Evolutionary conservation across 1,140 invertebrate species (phyloP), one percentile per base, ranked within the genome.

Genomic region (Hirudo medicinalis): DNA sequence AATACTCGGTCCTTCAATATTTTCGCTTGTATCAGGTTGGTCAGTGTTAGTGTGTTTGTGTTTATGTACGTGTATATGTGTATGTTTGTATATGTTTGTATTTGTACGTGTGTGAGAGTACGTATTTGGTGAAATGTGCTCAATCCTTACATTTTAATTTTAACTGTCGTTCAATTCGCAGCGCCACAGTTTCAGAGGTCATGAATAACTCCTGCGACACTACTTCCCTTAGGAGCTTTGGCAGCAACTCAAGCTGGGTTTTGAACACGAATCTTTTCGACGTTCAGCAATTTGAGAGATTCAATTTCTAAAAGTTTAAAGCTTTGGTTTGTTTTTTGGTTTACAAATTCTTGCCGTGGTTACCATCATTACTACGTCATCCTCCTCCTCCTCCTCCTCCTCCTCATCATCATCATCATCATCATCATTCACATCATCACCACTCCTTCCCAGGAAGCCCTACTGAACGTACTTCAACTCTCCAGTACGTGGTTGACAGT

Each of bases 21-120:
- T 81, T 80, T 73, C 69, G 76, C n/a, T 75, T 78, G 57, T 80
- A 79, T 73, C 43, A 49, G 43, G 43, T 49, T 17, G 43, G 3
- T 5, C 32, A 36, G 32, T 36, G 6, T 36, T n/a, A n/a, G 32
- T 36, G 32, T 6, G 6, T 49, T 2, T 49, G 43, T 11, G 43
- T 0, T 49, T 9, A 17, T 13, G 4, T 49, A 9, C 15, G 15
- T 63, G 13, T 15, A 15, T 32, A 22, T 63, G 11, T 63, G 57
- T 63, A 9, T n/a, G 11, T 63, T 1, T 19, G 57, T 11, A 13
- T 11, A 32, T 60, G 27, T 60, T 4, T 60, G 8, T 60, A 27
- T 60, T 22, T 60, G 15, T 60, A 5, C 4, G 55, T 4, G 4
- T 22, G 20, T 60, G n/a, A n/a, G n/a, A n/a, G n/a, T n/a, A n/a